Conservation (phyloP, 2,888 invertebrate genomes). For the Drosophila picticornis region DNA sequence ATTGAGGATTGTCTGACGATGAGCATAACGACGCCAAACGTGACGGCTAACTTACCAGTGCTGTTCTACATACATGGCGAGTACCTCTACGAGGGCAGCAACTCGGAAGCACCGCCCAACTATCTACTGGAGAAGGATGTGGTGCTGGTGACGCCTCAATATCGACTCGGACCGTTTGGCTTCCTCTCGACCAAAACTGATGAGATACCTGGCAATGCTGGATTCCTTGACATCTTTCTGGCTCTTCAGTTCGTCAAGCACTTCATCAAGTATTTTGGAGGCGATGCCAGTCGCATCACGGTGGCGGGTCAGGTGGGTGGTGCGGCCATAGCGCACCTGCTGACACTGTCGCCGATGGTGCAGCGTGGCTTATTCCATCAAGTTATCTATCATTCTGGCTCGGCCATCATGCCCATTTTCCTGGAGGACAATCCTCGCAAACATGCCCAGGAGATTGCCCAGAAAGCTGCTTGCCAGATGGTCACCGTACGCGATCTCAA, state of each 20-base stretch:
- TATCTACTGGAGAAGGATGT: slow-evolving; percentile 86
- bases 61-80: slow-evolving; percentile 85
- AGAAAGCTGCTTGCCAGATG: slow-evolving; percentile 79
- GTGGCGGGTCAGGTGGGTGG: slow-evolving; percentile 87
- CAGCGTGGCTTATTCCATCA: slow-evolving; percentile 85
- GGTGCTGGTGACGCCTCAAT: slow-evolving; percentile 86
- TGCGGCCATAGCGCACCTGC: slow-evolving; percentile 85
- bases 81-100: slow-evolving; percentile 83
- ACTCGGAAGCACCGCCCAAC: slow-evolving; percentile 83
- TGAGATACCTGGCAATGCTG: slow-evolving; percentile 87
- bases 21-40: slow-evolving; percentile 82
- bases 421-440: slow-evolving; percentile 85
- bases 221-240: slow-evolving; percentile 86
- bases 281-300: slow-evolving; percentile 86
- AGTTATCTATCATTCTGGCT: slow-evolving; percentile 86
- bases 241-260: slow-evolving; percentile 86
- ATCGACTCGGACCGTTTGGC: slow-evolving; percentile 86
- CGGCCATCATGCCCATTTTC: slow-evolving; percentile 86
- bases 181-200: slow-evolving; percentile 86
- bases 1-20: slow-evolving; percentile 84
- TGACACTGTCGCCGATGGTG: slow-evolving; percentile 85
- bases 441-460: slow-evolving; percentile 84
- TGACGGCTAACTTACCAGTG: slow-evolving; percentile 81
- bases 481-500: slow-evolving; percentile 78
- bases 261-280: slow-evolving; percentile 86